Percentiles rank a stretch among this genome's conserved stretches.
Conservation (phyloP, 2,797 vertebrate species). For the Catamblyrhynchus diadema region DNA sequence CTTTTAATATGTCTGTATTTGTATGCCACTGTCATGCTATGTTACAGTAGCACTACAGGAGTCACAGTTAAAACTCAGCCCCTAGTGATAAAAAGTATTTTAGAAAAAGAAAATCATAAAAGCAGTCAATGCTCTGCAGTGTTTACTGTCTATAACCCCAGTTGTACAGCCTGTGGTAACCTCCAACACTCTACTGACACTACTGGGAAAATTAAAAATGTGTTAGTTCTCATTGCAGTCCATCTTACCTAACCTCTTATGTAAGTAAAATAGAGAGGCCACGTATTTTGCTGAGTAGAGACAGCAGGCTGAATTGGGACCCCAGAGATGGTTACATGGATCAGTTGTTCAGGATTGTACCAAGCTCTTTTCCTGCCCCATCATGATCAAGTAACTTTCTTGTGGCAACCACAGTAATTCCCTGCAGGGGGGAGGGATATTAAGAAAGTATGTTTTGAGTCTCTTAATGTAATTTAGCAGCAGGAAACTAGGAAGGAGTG, state of each 20-base stretch:
- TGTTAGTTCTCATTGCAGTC: not conserved
- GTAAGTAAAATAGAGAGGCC: not conserved
- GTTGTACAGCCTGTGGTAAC: not conserved
- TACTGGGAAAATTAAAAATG: not conserved
- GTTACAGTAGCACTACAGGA: not conserved
- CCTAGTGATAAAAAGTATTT: not conserved
- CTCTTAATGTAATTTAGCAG: conserved; percentile 65
- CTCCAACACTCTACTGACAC: not conserved
- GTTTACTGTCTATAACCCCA: not conserved
- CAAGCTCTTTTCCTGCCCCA: conserved; percentile 22
- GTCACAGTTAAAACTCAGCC: not conserved
- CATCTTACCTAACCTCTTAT: not conserved
- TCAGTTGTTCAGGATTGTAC: conserved; percentile 4
- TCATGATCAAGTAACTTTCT: conserved; percentile 35
- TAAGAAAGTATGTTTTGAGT: conserved; percentile 62
- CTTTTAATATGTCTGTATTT: not conserved
- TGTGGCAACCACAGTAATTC: conserved; percentile 55
- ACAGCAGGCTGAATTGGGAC: not conserved
- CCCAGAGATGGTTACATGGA: conserved; percentile 1
- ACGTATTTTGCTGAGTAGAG: conserved; percentile 5
- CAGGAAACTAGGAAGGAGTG: conserved; percentile 53
- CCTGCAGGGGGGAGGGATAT: conserved; percentile 55
- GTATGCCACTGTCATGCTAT: not conserved
- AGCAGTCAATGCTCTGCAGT: not conserved
- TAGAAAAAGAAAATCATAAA: not conserved